Evolutionary conservation across 2,888 invertebrate species (phyloP), one percentile per base, ranked within the genome.

Genomic region (Epinotia ramella): DNA sequence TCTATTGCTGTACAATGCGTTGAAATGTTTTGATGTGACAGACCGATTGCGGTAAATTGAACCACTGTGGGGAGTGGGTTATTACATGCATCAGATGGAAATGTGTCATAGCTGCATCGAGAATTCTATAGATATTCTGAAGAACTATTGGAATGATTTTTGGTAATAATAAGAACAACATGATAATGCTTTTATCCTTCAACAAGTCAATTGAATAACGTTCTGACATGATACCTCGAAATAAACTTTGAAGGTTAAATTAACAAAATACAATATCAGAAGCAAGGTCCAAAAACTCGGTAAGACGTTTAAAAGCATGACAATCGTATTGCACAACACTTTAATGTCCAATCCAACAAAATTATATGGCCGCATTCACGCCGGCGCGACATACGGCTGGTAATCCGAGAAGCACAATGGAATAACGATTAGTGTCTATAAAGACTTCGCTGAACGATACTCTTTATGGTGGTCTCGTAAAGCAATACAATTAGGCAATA

Each of bases 401-500:
- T 84, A 82, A 85, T 85, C 80, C 77, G 78, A 82, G 84, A 67
- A 77, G 76, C 80, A 88, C 88, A 91, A 89, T 87, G 84, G 86
- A 88, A 86, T 84, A 88, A 85, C 88, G 89, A 91, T 93, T 90
- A 91, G 89, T 90, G 88, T 85, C 87, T 87, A 89, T 90, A 89
- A 91, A 90, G 87, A 86, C 81, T 81, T 83, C 79, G 81, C 83
- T 84, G 83, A 86, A 87, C 84, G 84, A 86, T 86, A 81, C 89
- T 86, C 86, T 91, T 90, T 90, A 93, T 89, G 89, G 87, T 87
- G 84, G 88, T 87, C 89, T 88, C 87, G 88, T 89, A 92, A 91
- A 91, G 91, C 84, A 90, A 91, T 91, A 93, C 93, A 91, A 93
- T 93, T 93, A 93, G 89, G 92, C 92, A 92, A 93, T 91, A 88